These are phyloP conservation scores for Dryomyza anilis DNA, from an alignment of 2,888 invertebrate species.

Conservation along the genomic window DNA sequence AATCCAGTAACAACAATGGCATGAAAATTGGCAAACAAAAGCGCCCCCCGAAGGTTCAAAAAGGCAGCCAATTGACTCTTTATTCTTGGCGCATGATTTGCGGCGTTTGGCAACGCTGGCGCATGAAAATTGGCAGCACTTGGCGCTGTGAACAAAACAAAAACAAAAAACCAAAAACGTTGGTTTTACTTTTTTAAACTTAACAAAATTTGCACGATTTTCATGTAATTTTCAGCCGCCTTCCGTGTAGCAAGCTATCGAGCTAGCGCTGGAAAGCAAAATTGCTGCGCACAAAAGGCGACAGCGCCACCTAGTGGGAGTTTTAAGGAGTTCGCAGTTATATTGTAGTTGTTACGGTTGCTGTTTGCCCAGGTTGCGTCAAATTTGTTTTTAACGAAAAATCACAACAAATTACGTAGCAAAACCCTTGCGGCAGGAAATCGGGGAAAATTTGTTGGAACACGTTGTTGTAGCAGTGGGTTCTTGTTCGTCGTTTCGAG, in stretches of 20 bases:
- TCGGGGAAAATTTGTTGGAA: slow-evolving; percentile 14
- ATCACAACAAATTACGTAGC: slow-evolving; percentile 8
- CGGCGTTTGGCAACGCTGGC: slow-evolving; percentile 2
- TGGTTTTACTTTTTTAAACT: background rate
- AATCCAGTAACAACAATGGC: background rate
- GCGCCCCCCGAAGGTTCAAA: slow-evolving; percentile 2
- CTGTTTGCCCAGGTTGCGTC: slow-evolving; percentile 1
- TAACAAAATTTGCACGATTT: slow-evolving; percentile 49
- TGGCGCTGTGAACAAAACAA: no score
- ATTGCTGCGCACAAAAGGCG: background rate
- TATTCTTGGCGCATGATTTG: slow-evolving; percentile 17
- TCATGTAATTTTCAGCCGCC: slow-evolving; percentile 52
- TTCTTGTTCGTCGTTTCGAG: slow-evolving; percentile 42
- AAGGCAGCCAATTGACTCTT: slow-evolving; percentile 20
- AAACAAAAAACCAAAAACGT: background rate
- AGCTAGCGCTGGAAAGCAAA: background rate
- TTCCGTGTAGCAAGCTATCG: background rate
- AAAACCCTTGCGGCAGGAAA: slow-evolving; percentile 6
- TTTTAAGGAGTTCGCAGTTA: background rate
- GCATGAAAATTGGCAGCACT: slow-evolving; percentile 7
- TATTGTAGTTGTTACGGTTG: background rate
- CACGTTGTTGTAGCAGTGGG: slow-evolving; percentile 19
- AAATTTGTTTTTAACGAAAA: slow-evolving; percentile 12
- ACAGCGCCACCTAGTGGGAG: slow-evolving; percentile 12
- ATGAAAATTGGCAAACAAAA: slow-evolving; percentile 15